Evolutionary conservation across 2,888 invertebrate species (phyloP).

Genomic region (Poecilobothrus nobilitatus): DNA sequence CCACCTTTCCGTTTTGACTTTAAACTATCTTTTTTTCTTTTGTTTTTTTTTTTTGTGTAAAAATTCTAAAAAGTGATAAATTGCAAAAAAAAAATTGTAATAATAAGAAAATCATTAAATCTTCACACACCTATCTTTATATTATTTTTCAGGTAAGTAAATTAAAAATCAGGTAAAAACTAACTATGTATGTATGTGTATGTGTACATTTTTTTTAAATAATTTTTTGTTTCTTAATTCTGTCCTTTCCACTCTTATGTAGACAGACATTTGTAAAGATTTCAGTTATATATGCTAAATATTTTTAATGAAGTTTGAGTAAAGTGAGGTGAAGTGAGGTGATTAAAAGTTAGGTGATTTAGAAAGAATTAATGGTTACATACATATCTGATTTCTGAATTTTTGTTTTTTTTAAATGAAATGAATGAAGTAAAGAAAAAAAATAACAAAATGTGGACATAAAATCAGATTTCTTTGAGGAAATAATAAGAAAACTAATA

Average conservation of each 20-base stretch:
- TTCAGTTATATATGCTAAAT: too few species aligned
- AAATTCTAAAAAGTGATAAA: not conserved
- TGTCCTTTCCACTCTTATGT: too few species aligned
- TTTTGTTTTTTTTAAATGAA: not conserved
- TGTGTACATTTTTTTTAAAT: too few species aligned
- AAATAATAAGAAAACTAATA: not conserved
- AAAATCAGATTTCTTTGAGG: not conserved
- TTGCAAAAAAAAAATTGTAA: not conserved
- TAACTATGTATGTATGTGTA: too few species aligned
- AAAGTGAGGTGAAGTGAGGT: not conserved
- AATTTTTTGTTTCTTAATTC: too few species aligned
- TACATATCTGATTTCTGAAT: too few species aligned
- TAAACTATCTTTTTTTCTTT: too few species aligned
- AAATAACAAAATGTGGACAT: not conserved
- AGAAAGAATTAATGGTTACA: too few species aligned
- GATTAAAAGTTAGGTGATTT: not conserved
- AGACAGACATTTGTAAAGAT: too few species aligned
- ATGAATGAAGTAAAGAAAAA: conserved; percentile 1
- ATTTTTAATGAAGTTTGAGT: too few species aligned
- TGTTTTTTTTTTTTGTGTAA: not conserved
- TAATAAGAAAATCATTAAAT: not conserved
- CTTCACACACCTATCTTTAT: not conserved
- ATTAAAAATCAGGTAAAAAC: too few species aligned
- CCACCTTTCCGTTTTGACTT: not conserved
- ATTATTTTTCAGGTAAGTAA: too few species aligned